phyloP scores from a whole-genome alignment of 2,888 invertebrate species.

The Nymphalis polychloros region DNA sequence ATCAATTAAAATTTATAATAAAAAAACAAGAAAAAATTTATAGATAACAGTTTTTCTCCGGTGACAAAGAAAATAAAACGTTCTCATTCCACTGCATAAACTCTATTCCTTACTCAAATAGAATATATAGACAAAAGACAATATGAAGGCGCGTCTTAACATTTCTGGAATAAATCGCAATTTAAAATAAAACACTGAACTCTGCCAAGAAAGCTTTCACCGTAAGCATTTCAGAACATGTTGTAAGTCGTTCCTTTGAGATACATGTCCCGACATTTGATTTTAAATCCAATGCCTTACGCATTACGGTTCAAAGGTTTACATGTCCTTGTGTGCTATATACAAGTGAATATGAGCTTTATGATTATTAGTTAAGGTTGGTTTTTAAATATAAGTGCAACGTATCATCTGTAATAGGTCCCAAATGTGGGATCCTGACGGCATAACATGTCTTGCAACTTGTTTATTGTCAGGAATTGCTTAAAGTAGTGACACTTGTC shows the following conservation, averaged over 20 bases:
- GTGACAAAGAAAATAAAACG: background rate
- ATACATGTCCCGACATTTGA: conserved; percentile 44
- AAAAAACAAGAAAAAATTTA: too few species aligned
- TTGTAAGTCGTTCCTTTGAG: conserved; percentile 71
- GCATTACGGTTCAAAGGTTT: conserved; percentile 10
- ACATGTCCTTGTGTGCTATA: background rate
- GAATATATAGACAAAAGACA: conserved; percentile 30
- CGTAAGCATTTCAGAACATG: conserved; percentile 70
- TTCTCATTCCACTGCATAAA: background rate
- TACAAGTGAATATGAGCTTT: background rate
- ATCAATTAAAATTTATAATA: too few species aligned
- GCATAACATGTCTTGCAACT: conserved; percentile 59
- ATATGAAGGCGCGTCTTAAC: conserved; percentile 35
- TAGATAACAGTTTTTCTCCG: too few species aligned
- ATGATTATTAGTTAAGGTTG: conserved; percentile 39
- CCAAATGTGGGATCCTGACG: conserved; percentile 55
- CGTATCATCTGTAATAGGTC: conserved; percentile 50
- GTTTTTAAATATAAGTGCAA: conserved; percentile 34
- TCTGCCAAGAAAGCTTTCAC: conserved; percentile 75
- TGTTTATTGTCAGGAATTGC: conserved; percentile 64
- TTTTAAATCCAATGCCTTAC: conserved; percentile 44
- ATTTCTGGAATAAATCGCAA: conserved; percentile 62
- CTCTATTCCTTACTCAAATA: conserved; percentile 9
- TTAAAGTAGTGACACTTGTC: conserved; percentile 41
- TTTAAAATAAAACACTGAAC: conserved; percentile 70